Evolutionary conservation across 1,140 invertebrate species (phyloP).

Genomic region (Bombus breviceps): DNA sequence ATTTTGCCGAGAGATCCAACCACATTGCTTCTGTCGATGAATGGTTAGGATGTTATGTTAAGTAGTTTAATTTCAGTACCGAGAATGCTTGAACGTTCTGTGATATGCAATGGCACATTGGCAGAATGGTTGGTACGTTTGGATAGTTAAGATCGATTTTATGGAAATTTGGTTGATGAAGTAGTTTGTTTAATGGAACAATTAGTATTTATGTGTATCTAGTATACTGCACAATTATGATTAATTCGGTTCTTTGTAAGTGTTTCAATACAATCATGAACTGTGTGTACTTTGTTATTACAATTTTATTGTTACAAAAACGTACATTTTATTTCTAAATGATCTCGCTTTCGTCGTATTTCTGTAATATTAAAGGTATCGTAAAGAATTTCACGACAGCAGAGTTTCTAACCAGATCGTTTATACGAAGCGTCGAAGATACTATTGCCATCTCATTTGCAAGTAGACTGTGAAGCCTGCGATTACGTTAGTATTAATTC

Average conservation of each 20-base stretch:
- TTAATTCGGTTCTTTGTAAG: no score
- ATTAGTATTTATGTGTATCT: no score
- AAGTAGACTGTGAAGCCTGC: constrained; percentile 15
- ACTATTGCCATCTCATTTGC: constrained; percentile 6
- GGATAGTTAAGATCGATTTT: no score
- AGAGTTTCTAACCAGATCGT: neutral
- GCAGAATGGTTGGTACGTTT: no score
- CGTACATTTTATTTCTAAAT: neutral
- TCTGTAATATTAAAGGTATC: no score
- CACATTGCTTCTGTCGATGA: neutral
- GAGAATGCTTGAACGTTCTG: neutral
- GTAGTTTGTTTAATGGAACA: no score
- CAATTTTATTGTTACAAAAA: no score
- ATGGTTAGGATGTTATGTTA: neutral
- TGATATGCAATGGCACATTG: no score
- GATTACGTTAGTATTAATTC: constrained; percentile 44
- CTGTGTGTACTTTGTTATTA: no score
- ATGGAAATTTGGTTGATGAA: no score
- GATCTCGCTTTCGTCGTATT: neutral
- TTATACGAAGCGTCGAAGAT: neutral
- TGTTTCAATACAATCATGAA: no score
- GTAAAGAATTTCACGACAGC: neutral
- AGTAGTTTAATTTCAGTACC: neutral
- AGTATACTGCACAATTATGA: no score
- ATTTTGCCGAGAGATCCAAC: neutral